These are phyloP conservation scores for Chloroclystis v-ata DNA, from an alignment of 2,888 invertebrate genomes.

Conservation along the genomic window DNA sequence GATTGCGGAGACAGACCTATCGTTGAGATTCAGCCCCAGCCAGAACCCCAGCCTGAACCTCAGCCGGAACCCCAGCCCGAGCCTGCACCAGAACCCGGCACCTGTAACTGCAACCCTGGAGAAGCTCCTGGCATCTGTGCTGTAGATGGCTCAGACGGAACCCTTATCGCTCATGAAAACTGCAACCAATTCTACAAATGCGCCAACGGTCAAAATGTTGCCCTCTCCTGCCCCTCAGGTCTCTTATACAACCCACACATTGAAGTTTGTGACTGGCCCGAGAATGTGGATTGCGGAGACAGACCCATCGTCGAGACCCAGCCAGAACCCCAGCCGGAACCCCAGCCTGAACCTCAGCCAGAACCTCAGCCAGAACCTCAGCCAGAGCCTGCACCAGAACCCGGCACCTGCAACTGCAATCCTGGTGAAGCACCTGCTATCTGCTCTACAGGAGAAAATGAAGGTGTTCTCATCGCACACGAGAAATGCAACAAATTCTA, in stretches of 20 bases:
- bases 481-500: constrained; percentile 44
- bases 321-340: not conserved
- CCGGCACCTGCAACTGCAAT: constrained; percentile 26
- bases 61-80: not conserved
- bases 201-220: constrained; percentile 33
- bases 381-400: not conserved
- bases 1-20: constrained; percentile 36
- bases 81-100: constrained; percentile 4
- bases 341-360: not conserved
- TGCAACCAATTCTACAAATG: constrained; percentile 48
- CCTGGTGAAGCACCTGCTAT: constrained; percentile 36
- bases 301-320: constrained; percentile 25
- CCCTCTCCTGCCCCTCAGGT: constrained; percentile 28
- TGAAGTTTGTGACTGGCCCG: constrained; percentile 43
- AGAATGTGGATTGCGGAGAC: constrained; percentile 40
- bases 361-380: constrained; percentile 6
- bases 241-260: constrained; percentile 38
- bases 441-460: constrained; percentile 35
- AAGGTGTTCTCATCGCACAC: constrained; percentile 39
- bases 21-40: constrained; percentile 9
- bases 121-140: constrained; percentile 42
- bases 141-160: constrained; percentile 33
- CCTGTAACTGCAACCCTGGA: constrained; percentile 36
- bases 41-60: constrained; percentile 6
- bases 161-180: constrained; percentile 40